Conservation (phyloP, 92 coral and sea anemone genomes). For the Epizoanthus ramosus region DNA sequence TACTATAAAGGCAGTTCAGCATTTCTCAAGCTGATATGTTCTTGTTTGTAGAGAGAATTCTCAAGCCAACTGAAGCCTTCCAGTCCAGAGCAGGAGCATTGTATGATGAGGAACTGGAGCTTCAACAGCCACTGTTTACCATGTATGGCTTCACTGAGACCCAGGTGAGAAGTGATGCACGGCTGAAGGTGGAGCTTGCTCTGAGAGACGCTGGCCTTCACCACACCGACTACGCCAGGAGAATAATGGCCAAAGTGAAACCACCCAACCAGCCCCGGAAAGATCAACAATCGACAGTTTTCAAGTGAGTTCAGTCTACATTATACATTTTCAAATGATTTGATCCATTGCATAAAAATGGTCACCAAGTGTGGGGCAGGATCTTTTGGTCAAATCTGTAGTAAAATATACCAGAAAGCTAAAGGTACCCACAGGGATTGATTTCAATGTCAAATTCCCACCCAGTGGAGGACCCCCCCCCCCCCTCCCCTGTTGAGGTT, state of each 20-base stretch:
- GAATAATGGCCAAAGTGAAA: slow-evolving; percentile 78
- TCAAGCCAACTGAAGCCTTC: slow-evolving; percentile 90
- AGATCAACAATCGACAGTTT: slow-evolving; percentile 91
- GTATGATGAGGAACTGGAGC: slow-evolving; percentile 87
- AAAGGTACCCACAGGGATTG: too few relatives aligned
- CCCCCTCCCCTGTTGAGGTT: too few relatives aligned
- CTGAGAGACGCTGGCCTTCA: slow-evolving; percentile 93
- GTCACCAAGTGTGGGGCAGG: not conserved
- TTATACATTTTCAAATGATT: too few relatives aligned
- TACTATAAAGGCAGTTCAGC: too few relatives aligned
- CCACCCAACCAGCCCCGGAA: slow-evolving; percentile 90
- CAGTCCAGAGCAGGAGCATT: slow-evolving; percentile 81
- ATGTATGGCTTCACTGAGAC: slow-evolving; percentile 84
- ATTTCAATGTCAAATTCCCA: too few relatives aligned
- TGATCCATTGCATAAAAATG: too few relatives aligned
- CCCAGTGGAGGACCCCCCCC: too few relatives aligned
- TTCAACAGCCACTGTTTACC: slow-evolving; percentile 90
- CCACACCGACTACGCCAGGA: slow-evolving; percentile 88
- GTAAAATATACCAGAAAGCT: too few relatives aligned
- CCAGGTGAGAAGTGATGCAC: slow-evolving; percentile 81
- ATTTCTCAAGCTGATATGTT: too few relatives aligned
- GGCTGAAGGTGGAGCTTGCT: slow-evolving; percentile 85
- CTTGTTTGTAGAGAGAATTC: slow-evolving; percentile 55
- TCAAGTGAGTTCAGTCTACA: slow-evolving; percentile 50
- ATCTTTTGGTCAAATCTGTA: not conserved